phyloP scores from a whole-genome alignment of 2,113 vertebrate species.

The Leucopsar rothschildi region DNA sequence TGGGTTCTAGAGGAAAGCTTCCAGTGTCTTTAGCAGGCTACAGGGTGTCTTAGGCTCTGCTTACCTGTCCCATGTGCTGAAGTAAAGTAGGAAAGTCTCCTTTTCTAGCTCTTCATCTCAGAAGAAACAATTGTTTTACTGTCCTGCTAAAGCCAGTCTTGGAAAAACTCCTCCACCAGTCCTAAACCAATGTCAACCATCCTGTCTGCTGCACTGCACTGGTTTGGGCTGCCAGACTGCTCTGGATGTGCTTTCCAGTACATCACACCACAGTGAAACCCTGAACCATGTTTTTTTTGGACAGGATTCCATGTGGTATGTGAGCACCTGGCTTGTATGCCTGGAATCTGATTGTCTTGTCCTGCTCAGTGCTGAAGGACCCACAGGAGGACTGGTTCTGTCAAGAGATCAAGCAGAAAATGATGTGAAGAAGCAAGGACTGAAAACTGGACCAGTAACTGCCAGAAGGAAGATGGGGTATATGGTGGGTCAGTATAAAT shows the following conservation, averaged over 20 bases:
- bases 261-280: not conserved
- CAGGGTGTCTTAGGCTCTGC: not conserved
- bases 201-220: not conserved
- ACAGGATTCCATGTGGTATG: not conserved
- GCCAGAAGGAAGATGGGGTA: not conserved
- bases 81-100: constrained; percentile 33
- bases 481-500: not conserved
- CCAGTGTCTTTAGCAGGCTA: not conserved
- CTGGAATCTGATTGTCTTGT: not conserved
- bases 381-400: not conserved
- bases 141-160: not conserved
- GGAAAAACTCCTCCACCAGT: not conserved
- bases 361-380: not conserved
- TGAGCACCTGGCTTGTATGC: not conserved
- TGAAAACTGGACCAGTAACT: not conserved
- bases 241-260: not conserved
- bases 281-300: not conserved
- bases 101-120: not conserved
- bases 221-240: not conserved
- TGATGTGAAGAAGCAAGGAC: not conserved
- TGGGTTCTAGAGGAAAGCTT: constrained; percentile 77
- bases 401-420: not conserved
- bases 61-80: not conserved
- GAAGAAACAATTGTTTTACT: not conserved
- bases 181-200: not conserved